Conservation (phyloP, 53 echinoderm and acorn worm species). For the Pentamera pediparva region DNA sequence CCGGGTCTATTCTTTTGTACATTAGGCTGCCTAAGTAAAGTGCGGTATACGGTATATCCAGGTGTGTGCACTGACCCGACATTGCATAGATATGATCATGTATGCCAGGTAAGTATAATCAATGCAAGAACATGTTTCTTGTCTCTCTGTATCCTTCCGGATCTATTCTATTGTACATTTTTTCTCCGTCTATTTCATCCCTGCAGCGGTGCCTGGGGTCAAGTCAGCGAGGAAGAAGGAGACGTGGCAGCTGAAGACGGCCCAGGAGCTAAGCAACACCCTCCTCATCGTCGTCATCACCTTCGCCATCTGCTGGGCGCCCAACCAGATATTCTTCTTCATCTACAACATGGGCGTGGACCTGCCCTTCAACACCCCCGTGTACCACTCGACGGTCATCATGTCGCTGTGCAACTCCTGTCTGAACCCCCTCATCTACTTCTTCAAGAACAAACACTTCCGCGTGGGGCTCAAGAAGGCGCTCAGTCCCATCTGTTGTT, state of each 20-base stretch:
- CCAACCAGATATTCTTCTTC: conserved; percentile 73
- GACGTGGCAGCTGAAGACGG: conserved; percentile 68
- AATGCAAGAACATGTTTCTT: too few species aligned
- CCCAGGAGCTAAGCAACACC: conserved; percentile 63
- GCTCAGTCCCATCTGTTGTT: conserved; percentile 22
- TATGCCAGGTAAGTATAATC: too few species aligned
- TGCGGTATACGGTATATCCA: too few species aligned
- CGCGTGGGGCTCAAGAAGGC: conserved; percentile 42
- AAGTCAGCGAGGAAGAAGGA: conserved; percentile 36
- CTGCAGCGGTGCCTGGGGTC: conserved; percentile 6
- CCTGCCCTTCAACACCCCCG: conserved; percentile 50
- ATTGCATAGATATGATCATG: too few species aligned
- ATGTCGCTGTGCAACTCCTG: conserved; percentile 75
- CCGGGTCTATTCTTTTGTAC: too few species aligned
- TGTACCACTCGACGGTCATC: conserved; percentile 69
- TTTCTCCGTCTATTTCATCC: not conserved
- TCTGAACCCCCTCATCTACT: conserved; percentile 91
- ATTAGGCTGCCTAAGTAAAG: too few species aligned
- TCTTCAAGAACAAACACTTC: conserved; percentile 73
- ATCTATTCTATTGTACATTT: not conserved
- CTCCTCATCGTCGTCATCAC: conserved; percentile 74
- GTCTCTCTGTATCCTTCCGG: not conserved
- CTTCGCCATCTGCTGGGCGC: conserved; percentile 85
- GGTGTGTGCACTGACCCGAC: too few species aligned
- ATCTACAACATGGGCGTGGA: conserved; percentile 66